These are phyloP conservation scores for Stenodera caucasica DNA, from an alignment of 2,888 invertebrate species.

Conservation along the genomic window DNA sequence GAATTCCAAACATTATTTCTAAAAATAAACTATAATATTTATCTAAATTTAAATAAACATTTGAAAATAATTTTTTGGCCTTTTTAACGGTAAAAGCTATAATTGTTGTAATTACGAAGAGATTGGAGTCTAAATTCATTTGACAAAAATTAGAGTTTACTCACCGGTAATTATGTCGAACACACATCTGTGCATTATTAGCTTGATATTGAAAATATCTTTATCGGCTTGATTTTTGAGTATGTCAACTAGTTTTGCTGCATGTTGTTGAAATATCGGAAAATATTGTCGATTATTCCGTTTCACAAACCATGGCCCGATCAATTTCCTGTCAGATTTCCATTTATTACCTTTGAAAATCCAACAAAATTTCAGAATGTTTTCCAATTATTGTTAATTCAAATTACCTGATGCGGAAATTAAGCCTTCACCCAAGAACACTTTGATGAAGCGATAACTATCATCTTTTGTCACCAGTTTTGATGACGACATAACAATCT, in stretches of 20 bases:
- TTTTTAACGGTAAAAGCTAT: too few relatives aligned
- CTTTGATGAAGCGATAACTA: conserved; percentile 37
- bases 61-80: too few relatives aligned
- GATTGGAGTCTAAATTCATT: background rate
- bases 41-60: too few relatives aligned
- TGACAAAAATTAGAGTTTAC: conserved; percentile 6
- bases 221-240: conserved; percentile 26
- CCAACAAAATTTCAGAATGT: background rate
- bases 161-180: conserved; percentile 38
- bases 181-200: conserved; percentile 31
- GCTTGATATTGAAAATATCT: conserved; percentile 32
- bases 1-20: conserved; percentile 35
- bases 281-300: conserved; percentile 32
- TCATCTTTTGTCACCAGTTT: conserved; percentile 37
- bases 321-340: conserved; percentile 37
- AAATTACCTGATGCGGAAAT: conserved; percentile 37
- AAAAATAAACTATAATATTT: conserved; percentile 19
- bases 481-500: conserved; percentile 39
- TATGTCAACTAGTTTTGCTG: conserved; percentile 26
- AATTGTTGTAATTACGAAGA: too few relatives aligned
- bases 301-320: conserved; percentile 36
- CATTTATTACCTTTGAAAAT: conserved; percentile 38
- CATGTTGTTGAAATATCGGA: conserved; percentile 30
- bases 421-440: conserved; percentile 36
- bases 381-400: background rate